Conservation (phyloP, 64 coral and sea anemone species). For the Orbicella faveolata region DNA sequence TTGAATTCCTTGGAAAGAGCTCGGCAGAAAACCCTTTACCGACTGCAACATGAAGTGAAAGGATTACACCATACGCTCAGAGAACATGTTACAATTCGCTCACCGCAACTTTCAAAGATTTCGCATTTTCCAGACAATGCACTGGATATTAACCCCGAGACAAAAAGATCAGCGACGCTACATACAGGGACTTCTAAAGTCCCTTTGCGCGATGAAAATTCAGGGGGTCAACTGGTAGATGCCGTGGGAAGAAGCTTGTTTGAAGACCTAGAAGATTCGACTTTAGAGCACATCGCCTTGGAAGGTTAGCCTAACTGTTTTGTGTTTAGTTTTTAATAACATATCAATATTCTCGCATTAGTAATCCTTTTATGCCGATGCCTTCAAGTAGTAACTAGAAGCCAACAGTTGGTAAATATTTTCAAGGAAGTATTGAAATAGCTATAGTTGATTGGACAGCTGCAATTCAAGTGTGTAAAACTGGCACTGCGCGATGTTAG, state of each 20-base stretch:
- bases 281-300: background rate
- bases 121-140: background rate
- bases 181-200: background rate
- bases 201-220: background rate
- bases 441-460: too few relatives aligned
- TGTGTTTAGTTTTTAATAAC: background rate
- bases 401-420: background rate
- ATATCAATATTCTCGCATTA: background rate
- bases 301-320: background rate
- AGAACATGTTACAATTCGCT: conserved; percentile 6
- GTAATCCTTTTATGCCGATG: background rate
- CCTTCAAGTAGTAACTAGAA: background rate
- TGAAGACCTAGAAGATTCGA: conserved; percentile 1
- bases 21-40: background rate
- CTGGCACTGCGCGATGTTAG: too few relatives aligned
- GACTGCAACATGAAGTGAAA: conserved; percentile 19
- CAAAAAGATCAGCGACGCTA: background rate
- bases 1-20: conserved; percentile 24
- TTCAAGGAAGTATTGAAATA: too few relatives aligned
- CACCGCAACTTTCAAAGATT: background rate
- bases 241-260: background rate
- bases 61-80: background rate
- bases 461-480: too few relatives aligned
- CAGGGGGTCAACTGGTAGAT: background rate
- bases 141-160: background rate